Evolutionary conservation across 2,888 invertebrate genomes (phyloP).

Genomic region (Drosophila bunnanda): DNA sequence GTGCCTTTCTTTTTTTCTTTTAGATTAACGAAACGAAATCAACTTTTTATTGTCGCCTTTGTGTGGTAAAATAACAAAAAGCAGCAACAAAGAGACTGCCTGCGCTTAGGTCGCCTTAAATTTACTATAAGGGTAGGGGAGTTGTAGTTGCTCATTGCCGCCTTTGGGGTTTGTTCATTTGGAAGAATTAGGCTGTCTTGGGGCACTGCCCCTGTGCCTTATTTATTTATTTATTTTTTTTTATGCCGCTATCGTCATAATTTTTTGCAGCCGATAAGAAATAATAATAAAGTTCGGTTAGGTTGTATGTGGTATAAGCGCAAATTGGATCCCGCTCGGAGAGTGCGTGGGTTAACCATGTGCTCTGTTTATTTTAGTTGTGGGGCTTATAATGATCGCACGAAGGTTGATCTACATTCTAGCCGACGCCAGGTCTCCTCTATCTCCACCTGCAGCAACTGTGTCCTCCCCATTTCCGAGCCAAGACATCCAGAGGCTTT

Average conservation of each 20-base stretch:
- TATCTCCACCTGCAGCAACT: not conserved
- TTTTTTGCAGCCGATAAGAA: slow-evolving; percentile 57
- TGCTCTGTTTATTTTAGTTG: not conserved
- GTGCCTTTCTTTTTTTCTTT: too few species aligned
- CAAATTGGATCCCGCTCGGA: slow-evolving; percentile 3
- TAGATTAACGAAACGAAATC: slow-evolving; percentile 65
- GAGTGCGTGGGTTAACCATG: not conserved
- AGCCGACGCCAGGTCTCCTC: not conserved
- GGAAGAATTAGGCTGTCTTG: slow-evolving; percentile 60
- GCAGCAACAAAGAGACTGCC: too few species aligned
- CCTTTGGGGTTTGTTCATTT: slow-evolving; percentile 59
- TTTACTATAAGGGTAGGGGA: too few species aligned
- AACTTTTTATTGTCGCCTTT: slow-evolving; percentile 58
- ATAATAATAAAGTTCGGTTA: slow-evolving; percentile 48
- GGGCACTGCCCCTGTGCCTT: slow-evolving; percentile 1
- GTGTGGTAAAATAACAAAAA: not conserved
- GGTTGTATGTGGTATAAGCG: not conserved
- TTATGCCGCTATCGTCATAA: slow-evolving; percentile 28
- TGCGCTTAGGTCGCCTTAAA: too few species aligned
- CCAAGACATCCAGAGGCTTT: not conserved
- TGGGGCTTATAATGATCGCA: not conserved
- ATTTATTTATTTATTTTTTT: too few species aligned
- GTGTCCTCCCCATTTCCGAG: not conserved
- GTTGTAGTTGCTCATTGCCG: slow-evolving; percentile 18
- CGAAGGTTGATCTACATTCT: too few species aligned